Evolutionary conservation across 2,888 invertebrate species (phyloP), one percentile per base, ranked within the genome.

Genomic region (Xylophagus ater): DNA sequence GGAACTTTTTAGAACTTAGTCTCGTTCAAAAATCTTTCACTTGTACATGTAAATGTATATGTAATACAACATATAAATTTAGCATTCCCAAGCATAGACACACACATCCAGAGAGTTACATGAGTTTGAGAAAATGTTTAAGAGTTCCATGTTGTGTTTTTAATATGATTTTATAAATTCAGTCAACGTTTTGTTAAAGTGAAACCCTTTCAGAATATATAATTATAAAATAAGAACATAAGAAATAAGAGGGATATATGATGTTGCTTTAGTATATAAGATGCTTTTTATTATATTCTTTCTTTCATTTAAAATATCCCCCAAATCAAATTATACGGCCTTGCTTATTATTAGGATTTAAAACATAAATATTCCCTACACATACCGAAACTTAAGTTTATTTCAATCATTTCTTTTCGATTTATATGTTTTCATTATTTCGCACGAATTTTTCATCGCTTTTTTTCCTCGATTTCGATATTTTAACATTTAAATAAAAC

Each of bases 81-180:
- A 3, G 15, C 15, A 12, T 4, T 12, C 26, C 26, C 26, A 26
- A 23, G 9, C 6, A 23, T 23, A 23, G 23, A 23, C 10, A 23
- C 6, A n/a, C n/a, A n/a, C n/a, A n/a, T n/a, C n/a, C n/a, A n/a
- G n/a, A n/a, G n/a, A n/a, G n/a, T n/a, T n/a, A n/a, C n/a, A n/a
- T n/a, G n/a, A n/a, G n/a, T n/a, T n/a, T n/a, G n/a, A n/a, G n/a
- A n/a, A n/a, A n/a, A n/a, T n/a, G n/a, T n/a, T n/a, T n/a, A n/a
- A n/a, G n/a, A n/a, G n/a, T n/a, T n/a, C n/a, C 38, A 24, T 39
- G 34, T 36, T 36, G 20, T n/a, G 32, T 37, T 42, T 38, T 41
- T 43, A 43, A 43, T 43, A 34, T 39, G 35, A 34, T 26, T 38
- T 37, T 44, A 43, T 47, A 44, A 44, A 47, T 47, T 47, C 44